Evolutionary conservation across 2,888 invertebrate species (phyloP).

Genomic region (Pseudococcus jackbeardsleyi): DNA sequence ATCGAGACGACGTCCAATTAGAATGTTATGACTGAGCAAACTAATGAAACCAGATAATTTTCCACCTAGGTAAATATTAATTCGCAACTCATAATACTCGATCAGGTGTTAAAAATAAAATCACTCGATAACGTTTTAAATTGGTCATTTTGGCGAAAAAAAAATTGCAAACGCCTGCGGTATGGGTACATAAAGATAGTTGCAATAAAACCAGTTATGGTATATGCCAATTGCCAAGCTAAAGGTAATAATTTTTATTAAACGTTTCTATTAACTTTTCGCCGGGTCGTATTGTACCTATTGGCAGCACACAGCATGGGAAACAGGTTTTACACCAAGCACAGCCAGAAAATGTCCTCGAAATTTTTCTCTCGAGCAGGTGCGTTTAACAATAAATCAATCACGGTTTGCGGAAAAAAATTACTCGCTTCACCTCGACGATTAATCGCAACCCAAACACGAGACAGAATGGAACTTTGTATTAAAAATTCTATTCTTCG

Average conservation of each 20-base stretch:
- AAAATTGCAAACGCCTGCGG: slow-evolving; percentile 1
- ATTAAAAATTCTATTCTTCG: background rate
- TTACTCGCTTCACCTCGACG: background rate
- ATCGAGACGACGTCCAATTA: no score
- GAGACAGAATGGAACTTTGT: background rate
- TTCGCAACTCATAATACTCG: background rate
- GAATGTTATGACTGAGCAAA: no score
- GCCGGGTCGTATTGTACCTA: slow-evolving; percentile 21
- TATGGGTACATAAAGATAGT: background rate
- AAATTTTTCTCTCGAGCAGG: slow-evolving; percentile 41
- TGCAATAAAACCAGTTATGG: slow-evolving; percentile 16
- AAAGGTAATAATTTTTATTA: slow-evolving; percentile 44
- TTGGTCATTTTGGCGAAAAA: slow-evolving; percentile 1
- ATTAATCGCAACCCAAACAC: background rate
- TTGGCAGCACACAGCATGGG: background rate
- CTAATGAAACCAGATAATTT: background rate
- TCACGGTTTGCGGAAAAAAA: slow-evolving; percentile 35
- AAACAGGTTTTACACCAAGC: slow-evolving; percentile 5
- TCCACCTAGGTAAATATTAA: background rate
- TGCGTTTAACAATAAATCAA: slow-evolving; percentile 38
- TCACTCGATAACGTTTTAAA: background rate
- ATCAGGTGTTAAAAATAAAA: slow-evolving; percentile 14
- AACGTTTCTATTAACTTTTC: slow-evolving; percentile 56
- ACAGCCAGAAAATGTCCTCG: slow-evolving; percentile 24
- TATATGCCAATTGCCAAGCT: slow-evolving; percentile 1